Conservation (phyloP, 2,888 invertebrate species). For the Patella ulyssiponensis region DNA sequence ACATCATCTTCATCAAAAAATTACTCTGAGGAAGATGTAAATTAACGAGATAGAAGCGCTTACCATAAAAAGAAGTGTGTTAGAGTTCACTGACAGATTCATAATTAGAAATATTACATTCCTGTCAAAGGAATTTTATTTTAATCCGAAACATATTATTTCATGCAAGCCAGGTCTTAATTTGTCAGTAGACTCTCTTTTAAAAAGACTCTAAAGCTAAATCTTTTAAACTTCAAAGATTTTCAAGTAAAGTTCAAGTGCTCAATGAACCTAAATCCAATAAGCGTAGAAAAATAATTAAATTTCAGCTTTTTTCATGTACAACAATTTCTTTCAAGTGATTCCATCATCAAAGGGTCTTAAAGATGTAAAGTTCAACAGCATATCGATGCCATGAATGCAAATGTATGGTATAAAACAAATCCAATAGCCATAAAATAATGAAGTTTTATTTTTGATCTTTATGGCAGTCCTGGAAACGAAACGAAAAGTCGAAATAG, state of each 20-base stretch:
- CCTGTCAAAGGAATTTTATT: slow-evolving; percentile 8
- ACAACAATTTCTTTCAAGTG: slow-evolving; percentile 7
- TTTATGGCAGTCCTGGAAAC: slow-evolving; percentile 2
- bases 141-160: background rate
- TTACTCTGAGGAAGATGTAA: no score
- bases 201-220: background rate
- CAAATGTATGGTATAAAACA: slow-evolving; percentile 8
- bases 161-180: background rate
- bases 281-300: slow-evolving; percentile 9
- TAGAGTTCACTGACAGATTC: background rate
- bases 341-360: slow-evolving; percentile 9
- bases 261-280: slow-evolving; percentile 10
- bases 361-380: slow-evolving; percentile 5
- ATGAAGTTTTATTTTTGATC: slow-evolving; percentile 1
- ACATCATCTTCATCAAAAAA: no score
- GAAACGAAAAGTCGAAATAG: background rate
- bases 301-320: slow-evolving; percentile 11
- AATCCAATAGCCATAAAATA: slow-evolving; percentile 11
- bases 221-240: slow-evolving; percentile 10
- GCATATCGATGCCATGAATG: slow-evolving; percentile 9
- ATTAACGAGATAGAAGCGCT: no score
- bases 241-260: slow-evolving; percentile 3
- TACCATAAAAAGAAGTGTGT: slow-evolving; percentile 10
- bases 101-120: slow-evolving; percentile 7
- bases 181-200: background rate